Evolutionary conservation across 2,113 vertebrate species (phyloP), one percentile per base, ranked within the genome.

Genomic region (Atherinomorus stipes): DNA sequence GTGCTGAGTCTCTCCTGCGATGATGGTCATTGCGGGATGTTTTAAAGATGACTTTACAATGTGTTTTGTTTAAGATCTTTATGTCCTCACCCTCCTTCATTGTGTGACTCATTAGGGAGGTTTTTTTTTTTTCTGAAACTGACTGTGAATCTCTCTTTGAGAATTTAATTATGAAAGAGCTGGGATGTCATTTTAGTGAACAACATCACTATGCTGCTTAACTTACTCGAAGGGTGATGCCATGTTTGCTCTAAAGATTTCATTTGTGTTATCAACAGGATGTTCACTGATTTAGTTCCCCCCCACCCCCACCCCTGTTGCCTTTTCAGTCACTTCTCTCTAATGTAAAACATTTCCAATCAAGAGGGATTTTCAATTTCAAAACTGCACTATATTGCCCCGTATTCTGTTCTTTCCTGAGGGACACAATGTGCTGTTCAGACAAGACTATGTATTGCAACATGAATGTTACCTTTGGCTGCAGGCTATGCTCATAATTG

Each of bases 391-490:
- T 56, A 19, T 51, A 44, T 34, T 74, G 2, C 56, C 42, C 60
- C 47, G 26, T 50, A 25, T 49, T 65, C 7, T 28, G 22, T 47
- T 58, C 31, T 79, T 42, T 73, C 71, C 70, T 60, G 47, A 0
- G 60, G 85, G 67, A 76, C 71, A 66, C 31, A 7, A 16, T 77
- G 73, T 76, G 67, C 84, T 68, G 53, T 74, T 28, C 74, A 47
- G 5, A 42, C 73, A 62, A 37, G 37, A 45, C 56, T 23, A 23
- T 67, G 64, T 44, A 76, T 86, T 86, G 77, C 85, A 74, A 84
- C 73, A 80, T 40, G 28, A 82, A 53, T 71, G 68, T 83, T 84
- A 85, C 82, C 82, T 86, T 88, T 86, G 77, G 79, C 81, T 81
- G 72, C 2, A 1, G 68, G 80, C 78, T 54, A 40, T 66, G 66